Conservation (phyloP, 2,113 vertebrate genomes). For the Brachypodius melanocephalos region DNA sequence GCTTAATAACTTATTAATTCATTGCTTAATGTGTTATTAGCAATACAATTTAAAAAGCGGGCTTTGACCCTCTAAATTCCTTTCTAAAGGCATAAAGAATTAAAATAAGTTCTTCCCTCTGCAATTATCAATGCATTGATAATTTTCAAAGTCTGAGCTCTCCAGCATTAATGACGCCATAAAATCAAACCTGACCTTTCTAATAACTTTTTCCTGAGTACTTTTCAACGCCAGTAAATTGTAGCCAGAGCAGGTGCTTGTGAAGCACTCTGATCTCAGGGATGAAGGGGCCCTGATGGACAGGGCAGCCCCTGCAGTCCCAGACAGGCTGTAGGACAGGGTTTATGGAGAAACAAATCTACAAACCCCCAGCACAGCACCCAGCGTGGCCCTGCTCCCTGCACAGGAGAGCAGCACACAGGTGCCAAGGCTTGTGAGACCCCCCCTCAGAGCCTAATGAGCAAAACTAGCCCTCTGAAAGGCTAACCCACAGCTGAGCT, state of each 20-base stretch:
- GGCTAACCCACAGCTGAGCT: background rate
- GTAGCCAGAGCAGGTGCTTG: background rate
- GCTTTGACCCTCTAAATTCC: background rate
- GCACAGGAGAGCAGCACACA: background rate
- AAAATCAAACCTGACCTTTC: background rate
- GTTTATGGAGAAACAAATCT: background rate
- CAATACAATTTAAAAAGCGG: background rate
- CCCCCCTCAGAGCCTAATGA: background rate
- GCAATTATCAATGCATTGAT: background rate
- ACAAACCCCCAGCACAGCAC: background rate
- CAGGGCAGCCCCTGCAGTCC: fast-evolving
- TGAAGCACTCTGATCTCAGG: background rate
- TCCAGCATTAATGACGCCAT: background rate
- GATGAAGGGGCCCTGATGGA: fast-evolving
- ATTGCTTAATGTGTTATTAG: background rate
- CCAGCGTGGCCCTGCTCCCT: fast-evolving
- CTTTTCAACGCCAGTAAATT: background rate
- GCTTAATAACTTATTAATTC: background rate
- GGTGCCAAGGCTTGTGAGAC: background rate
- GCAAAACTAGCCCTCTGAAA: background rate
- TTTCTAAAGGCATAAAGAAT: background rate
- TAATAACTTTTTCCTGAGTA: background rate
- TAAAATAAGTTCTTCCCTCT: background rate
- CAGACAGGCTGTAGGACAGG: fast-evolving
- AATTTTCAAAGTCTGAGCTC: background rate